These are phyloP conservation scores for Eupristina koningsbergeri DNA, from an alignment of 1,140 invertebrate genomes.

Conservation along the genomic window DNA sequence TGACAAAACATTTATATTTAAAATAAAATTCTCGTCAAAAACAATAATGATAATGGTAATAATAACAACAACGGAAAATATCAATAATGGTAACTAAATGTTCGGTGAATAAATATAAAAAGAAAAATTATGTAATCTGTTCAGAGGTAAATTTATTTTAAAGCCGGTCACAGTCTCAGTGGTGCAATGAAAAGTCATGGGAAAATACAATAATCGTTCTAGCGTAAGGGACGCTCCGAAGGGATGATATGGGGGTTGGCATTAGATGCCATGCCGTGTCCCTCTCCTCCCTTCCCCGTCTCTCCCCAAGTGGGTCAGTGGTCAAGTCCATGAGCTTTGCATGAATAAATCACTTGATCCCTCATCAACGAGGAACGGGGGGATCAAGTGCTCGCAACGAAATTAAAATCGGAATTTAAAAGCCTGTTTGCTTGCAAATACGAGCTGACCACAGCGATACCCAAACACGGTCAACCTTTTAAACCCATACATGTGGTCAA, in stretches of 20 bases:
- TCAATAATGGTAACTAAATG: too few species aligned
- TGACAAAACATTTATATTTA: too few species aligned
- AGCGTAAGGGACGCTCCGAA: background rate
- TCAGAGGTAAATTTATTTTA: background rate
- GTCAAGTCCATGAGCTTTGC: constrained; percentile 49
- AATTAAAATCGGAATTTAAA: constrained; percentile 52
- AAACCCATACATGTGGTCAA: background rate
- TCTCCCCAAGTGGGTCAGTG: constrained; percentile 51
- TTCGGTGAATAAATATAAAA: too few species aligned
- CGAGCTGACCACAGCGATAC: background rate
- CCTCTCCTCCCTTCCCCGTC: too few species aligned
- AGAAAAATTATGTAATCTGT: background rate
- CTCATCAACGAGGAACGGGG: constrained; percentile 44
- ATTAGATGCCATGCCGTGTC: constrained; percentile 34
- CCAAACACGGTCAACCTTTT: background rate
- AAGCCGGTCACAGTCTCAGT: background rate
- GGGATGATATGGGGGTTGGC: constrained; percentile 22
- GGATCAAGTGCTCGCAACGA: constrained; percentile 48
- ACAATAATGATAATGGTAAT: too few species aligned
- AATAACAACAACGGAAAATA: too few species aligned
- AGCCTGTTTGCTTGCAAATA: constrained; percentile 30
- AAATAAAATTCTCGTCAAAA: too few species aligned
- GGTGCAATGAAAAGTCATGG: constrained; percentile 19
- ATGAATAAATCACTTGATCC: constrained; percentile 44
- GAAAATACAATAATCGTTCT: constrained; percentile 26